A percentile compares a stretch with the other conserved stretches of the same genome.
Conservation (phyloP, 1,140 invertebrate species). For the Aphelenchoides fujianensis region DNA sequence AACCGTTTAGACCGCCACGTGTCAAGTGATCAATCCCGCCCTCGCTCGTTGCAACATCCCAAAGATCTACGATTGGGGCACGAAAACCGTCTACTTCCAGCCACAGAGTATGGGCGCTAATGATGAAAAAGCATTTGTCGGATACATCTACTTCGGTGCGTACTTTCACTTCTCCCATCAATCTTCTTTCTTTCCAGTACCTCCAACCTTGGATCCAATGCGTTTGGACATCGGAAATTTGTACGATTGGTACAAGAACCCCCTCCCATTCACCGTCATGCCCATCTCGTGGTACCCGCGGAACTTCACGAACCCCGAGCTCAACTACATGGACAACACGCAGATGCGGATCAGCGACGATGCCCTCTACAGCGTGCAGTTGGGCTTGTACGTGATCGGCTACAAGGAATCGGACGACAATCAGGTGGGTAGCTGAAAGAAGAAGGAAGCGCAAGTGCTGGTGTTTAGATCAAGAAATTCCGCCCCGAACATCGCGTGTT, state of each 20-base stretch:
- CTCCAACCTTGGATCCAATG: conserved; percentile 62
- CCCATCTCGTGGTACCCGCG: conserved; percentile 61
- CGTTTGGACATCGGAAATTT: conserved; percentile 62
- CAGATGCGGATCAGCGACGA: conserved; percentile 53
- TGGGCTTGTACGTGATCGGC: conserved; percentile 60
- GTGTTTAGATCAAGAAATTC: conserved; percentile 57
- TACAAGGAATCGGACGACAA: conserved; percentile 61
- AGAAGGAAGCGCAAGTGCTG: background rate
- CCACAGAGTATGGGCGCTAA: conserved; percentile 55
- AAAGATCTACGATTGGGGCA: conserved; percentile 61
- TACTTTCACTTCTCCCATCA: conserved; percentile 19
- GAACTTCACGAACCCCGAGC: conserved; percentile 62
- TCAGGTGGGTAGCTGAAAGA: conserved; percentile 26
- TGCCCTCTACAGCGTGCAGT: conserved; percentile 53
- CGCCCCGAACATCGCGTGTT: conserved; percentile 56
- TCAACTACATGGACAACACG: conserved; percentile 42
- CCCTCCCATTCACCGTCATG: conserved; percentile 52
- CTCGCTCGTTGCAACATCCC: conserved; percentile 57
- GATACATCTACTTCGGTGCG: conserved; percentile 60
- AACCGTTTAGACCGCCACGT: conserved; percentile 46
- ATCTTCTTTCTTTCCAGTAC: conserved; percentile 41
- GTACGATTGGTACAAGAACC: conserved; percentile 63
- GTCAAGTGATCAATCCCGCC: conserved; percentile 55
- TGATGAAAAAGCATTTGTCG: conserved; percentile 60
- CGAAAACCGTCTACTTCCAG: conserved; percentile 61